Base-by-base conservation (phyloP, 2,797 vertebrate species). In the Halcyon smyrnensis region DNA sequence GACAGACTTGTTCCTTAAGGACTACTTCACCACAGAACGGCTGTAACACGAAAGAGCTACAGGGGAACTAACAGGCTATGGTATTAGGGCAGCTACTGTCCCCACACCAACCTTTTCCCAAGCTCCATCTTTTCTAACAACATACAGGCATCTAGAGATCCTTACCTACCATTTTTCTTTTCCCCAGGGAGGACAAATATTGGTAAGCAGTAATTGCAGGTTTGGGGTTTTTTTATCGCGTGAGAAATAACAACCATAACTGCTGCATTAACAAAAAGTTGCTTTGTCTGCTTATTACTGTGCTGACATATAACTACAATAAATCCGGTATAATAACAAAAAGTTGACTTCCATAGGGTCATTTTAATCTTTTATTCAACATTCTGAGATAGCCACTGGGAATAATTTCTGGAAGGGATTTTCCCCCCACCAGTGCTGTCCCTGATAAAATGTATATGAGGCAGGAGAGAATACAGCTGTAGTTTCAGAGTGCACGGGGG, bases 171-270 rank as follows among this genome's bases (percentile, higher is more conserved):
- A 23, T 28, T 59, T 84, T 41, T 80, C 16, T 43, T 59, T 41
- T 20, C 43, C 9, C 24, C 11, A 63, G 32, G 32, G 16, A 88
- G 50, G 12, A 25, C 68, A 54, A 60, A 60, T 65, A 70, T 53
- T 48, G 36, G 65, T 46, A 3, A 80, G 9, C 17, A 67, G 7
- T 19, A 80, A 51, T 5, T 71, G 14, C 8, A 39, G 23, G 50
- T 51, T 51, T 11, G 28, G 2, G 0, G 3, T 34, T 20, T 0
- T n/a, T 59, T 8, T 6, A 46, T 86, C 1, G 0, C 39, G 27
- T n/a, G 3, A 63, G 8, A 46, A 73, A 39, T 24, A 82, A 48
- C 57, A 90, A 67, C 5, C 12, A 8, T 17, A 90, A 74, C 5
- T 24, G 10, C 25, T 56, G 45, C 27, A 27, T 59, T 83, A 67